Percentiles rank a stretch among this genome's conserved stretches.
Evolutionary conservation across 2,113 vertebrate genomes (phyloP).

Genomic region (Sardina pilchardus): DNA sequence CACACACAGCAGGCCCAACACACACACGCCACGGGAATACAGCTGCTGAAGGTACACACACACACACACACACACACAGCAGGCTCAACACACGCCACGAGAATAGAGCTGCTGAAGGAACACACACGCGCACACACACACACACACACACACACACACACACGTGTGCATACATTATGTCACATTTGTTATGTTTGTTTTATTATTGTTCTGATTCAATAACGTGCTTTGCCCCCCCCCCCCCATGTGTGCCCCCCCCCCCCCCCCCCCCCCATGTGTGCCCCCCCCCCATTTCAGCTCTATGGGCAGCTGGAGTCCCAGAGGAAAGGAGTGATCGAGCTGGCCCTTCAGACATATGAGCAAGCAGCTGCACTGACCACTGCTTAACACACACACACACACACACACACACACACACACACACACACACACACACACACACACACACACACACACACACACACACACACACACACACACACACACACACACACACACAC

Average conservation of each 20-base stretch:
- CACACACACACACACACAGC: no score
- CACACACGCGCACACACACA: constrained; percentile 20
- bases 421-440: constrained; percentile 45
- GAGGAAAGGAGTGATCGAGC: constrained; percentile 82
- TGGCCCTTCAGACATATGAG: constrained; percentile 84
- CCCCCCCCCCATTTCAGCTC: constrained; percentile 64
- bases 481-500: constrained; percentile 37
- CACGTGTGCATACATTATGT: background rate
- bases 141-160: no score
- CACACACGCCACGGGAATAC: constrained; percentile 3
- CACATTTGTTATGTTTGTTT: background rate
- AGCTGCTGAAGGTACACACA: background rate
- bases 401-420: constrained; percentile 48
- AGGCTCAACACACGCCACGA: constrained; percentile 68
- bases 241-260: background rate
- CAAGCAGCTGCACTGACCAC: constrained; percentile 59
- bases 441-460: background rate
- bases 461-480: background rate
- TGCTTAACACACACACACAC: constrained; percentile 3
- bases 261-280: constrained; percentile 32
- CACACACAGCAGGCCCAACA: constrained; percentile 40
- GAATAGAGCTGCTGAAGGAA: constrained; percentile 86
- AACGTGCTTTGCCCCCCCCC: background rate
- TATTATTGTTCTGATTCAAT: background rate
- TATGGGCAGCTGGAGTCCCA: constrained; percentile 86